Conservation (phyloP, 2,888 invertebrate species). For the Drosophila anomalata region DNA sequence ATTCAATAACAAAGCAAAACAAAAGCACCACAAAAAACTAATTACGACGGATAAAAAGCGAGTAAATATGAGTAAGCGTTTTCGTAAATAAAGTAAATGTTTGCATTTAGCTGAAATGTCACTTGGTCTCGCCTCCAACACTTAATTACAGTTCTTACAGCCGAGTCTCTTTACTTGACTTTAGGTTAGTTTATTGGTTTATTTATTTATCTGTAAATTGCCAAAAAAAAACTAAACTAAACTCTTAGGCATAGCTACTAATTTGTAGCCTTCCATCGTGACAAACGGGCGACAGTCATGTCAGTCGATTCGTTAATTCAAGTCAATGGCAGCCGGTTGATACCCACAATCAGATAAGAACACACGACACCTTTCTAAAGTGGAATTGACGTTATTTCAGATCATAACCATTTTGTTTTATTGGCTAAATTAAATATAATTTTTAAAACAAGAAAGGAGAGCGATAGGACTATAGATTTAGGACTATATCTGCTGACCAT, state of each 20-base stretch:
- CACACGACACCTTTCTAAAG: conserved; percentile 10
- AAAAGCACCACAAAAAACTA: conserved; percentile 10
- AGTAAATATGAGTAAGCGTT: conserved; percentile 35
- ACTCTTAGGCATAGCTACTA: conserved; percentile 4
- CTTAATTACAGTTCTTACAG: conserved; percentile 19
- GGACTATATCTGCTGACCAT: too few relatives aligned
- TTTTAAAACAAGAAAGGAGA: too few relatives aligned
- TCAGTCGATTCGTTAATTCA: conserved; percentile 42
- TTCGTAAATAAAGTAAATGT: conserved; percentile 26
- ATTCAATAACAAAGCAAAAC: conserved; percentile 47
- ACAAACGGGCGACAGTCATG: conserved; percentile 38
- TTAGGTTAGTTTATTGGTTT: conserved; percentile 2
- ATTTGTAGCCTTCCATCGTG: conserved; percentile 26
- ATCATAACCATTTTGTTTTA: too few relatives aligned
- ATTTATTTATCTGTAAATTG: conserved; percentile 10
- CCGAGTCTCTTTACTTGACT: conserved; percentile 7
- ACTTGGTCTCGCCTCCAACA: conserved; percentile 8
- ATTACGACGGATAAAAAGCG: conserved; percentile 6
- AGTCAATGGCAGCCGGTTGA: conserved; percentile 26
- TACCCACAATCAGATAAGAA: conserved; percentile 27
- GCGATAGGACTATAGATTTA: too few relatives aligned
- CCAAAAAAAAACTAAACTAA: not conserved
- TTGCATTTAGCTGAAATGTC: conserved; percentile 34
- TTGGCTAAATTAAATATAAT: too few relatives aligned
- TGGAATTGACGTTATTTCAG: not conserved